Evolutionary conservation across 2,797 vertebrate species (phyloP).

Genomic region (Apogon hyalosoma): DNA sequence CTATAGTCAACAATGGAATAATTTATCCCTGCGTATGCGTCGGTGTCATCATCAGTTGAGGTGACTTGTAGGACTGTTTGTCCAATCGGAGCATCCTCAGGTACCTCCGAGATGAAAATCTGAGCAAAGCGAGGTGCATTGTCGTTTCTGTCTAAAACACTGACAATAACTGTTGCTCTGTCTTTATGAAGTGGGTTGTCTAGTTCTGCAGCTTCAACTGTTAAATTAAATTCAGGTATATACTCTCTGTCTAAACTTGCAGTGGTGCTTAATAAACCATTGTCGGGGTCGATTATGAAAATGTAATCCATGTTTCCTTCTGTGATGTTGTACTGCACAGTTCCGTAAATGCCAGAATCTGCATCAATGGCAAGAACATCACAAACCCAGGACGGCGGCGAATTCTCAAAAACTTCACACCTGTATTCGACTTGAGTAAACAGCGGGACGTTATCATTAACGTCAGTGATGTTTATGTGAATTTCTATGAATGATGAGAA

Average conservation of each 20-base stretch:
- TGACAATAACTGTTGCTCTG: conserved; percentile 67
- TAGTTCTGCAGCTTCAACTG: conserved; percentile 77
- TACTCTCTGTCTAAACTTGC: conserved; percentile 81
- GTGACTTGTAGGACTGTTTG: conserved; percentile 74
- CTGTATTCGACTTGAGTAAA: conserved; percentile 79
- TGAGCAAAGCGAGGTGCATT: conserved; percentile 82
- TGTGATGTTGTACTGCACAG: conserved; percentile 79
- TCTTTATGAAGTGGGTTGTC: conserved; percentile 66
- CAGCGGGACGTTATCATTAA: conserved; percentile 84
- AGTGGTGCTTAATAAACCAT: conserved; percentile 77
- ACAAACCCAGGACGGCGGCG: conserved; percentile 71
- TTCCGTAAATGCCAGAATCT: conserved; percentile 74
- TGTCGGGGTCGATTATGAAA: conserved; percentile 79
- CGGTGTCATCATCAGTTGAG: conserved; percentile 79
- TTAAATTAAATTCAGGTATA: conserved; percentile 75
- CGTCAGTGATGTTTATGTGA: conserved; percentile 77
- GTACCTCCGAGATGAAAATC: conserved; percentile 74
- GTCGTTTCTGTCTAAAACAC: conserved; percentile 84
- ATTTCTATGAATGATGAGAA: conserved; percentile 83
- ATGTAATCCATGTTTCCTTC: conserved; percentile 68
- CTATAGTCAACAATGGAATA: conserved; percentile 75
- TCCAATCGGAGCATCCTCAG: conserved; percentile 79
- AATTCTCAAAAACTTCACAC: conserved; percentile 84
- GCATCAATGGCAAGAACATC: conserved; percentile 81
- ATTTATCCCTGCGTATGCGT: conserved; percentile 71